Conservation (phyloP, 2,113 vertebrate species). For the Calypte anna region DNA sequence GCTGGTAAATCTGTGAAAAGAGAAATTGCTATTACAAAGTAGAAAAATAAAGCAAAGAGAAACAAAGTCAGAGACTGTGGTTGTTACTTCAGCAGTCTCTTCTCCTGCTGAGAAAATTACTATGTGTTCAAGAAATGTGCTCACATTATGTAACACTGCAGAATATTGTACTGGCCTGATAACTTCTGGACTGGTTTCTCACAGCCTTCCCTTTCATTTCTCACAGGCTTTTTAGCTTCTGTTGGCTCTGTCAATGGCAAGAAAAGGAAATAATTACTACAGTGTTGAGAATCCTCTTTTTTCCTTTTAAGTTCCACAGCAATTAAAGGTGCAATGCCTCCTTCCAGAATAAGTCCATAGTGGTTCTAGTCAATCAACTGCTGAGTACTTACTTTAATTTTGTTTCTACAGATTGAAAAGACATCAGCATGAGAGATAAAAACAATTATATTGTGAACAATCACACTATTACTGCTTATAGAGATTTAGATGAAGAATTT, state of each 20-base stretch:
- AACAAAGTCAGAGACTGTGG: neutral
- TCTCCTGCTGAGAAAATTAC: slow-evolving; percentile 40
- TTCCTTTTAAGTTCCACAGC: neutral
- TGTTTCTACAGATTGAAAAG: neutral
- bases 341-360: neutral
- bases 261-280: neutral
- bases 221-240: neutral
- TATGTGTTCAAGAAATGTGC: neutral
- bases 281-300: neutral
- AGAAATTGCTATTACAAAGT: neutral
- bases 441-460: neutral
- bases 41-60: neutral
- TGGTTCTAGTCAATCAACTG: neutral
- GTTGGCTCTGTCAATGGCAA: neutral
- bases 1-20: neutral
- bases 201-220: neutral
- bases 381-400: neutral
- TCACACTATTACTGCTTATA: neutral
- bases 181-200: neutral
- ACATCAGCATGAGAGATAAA: neutral
- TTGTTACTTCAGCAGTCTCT: neutral
- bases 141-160: neutral
- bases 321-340: neutral
- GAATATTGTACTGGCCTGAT: neutral
- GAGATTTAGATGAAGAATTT: neutral